A percentile compares a stretch with the other conserved stretches of the same genome.
phyloP scores from a whole-genome alignment of 2,888 invertebrate species.

The Plebejus melissa region DNA sequence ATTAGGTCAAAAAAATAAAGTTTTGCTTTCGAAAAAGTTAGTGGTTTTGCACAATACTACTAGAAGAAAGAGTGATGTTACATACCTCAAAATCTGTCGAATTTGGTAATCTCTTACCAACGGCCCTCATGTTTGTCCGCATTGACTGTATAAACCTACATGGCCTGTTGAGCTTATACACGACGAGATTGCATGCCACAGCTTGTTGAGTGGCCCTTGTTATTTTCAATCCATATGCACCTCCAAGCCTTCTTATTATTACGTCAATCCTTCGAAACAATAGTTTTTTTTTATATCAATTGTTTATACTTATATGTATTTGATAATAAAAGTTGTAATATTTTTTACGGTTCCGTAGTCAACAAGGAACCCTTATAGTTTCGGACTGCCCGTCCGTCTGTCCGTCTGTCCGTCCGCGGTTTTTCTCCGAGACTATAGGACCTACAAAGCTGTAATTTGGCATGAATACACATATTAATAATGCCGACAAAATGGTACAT shows the following conservation, averaged over 20 bases:
- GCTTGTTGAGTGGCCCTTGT: conserved; percentile 76
- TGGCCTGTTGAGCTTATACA: conserved; percentile 79
- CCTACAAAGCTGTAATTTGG: too few species aligned
- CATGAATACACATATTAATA: too few species aligned
- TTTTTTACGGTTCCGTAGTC: too few species aligned
- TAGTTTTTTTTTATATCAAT: not conserved
- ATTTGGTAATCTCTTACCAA: conserved; percentile 76
- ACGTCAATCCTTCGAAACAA: conserved; percentile 81
- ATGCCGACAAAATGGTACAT: too few species aligned
- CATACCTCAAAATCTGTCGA: conserved; percentile 70
- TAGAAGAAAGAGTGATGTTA: not conserved
- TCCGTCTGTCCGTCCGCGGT: too few species aligned
- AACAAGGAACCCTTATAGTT: too few species aligned
- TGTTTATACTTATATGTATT: too few species aligned
- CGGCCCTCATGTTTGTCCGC: conserved; percentile 79
- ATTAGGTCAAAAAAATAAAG: not conserved
- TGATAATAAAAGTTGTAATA: not conserved
- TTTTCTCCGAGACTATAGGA: too few species aligned
- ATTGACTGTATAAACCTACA: conserved; percentile 82
- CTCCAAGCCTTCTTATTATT: conserved; percentile 53
- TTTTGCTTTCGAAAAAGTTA: not conserved
- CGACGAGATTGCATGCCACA: conserved; percentile 82
- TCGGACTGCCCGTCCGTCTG: too few species aligned
- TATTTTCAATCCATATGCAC: conserved; percentile 85
- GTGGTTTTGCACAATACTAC: not conserved